Evolutionary conservation across 1,140 invertebrate species (phyloP), one percentile per base, ranked within the genome.

Genomic region (Procambarus clarkii): DNA sequence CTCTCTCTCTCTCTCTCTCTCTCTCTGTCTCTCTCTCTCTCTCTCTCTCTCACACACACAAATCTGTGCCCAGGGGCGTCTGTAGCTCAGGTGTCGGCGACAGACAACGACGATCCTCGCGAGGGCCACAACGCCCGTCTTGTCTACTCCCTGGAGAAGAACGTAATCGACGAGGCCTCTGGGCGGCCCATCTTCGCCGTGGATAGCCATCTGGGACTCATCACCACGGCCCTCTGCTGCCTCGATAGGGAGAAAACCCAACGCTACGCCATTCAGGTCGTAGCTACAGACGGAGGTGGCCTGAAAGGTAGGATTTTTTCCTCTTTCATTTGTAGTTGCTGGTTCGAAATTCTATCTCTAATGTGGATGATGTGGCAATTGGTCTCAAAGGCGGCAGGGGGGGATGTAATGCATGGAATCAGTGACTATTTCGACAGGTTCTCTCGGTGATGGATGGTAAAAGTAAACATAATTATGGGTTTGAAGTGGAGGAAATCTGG

Each of bases 91-190:
- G 94, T 95, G 91, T 94, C 93, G 8, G 95, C 95, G 1, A 94
- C 94, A 2, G 95, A 95, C 92, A 94, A 95, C 88, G 95, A 95
- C 90, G 95, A 95, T 88, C 95, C 95, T 0, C 93, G 93, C 8
- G 94, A 94, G 92, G 94, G 93, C 2, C 92, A n/a, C n/a, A n/a
- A n/a, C n/a, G n/a, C n/a, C n/a, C n/a, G n/a, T n/a, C n/a, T n/a
- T n/a, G n/a, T n/a, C 58, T 94, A 94, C 54, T 94, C 94, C 74
- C 94, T 95, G 64, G 95, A 95, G 92, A 94, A 94, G 94, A 95
- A 94, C 86, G 94, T 94, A 69, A 94, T 94, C 15, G 94, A 94
- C 79, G 94, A 94, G 86, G 24, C 83, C 13, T 93, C 93, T 78
- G 94, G 94, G 2, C 93, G 94, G 77, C 93, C 94, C 0, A 94